Conservation (phyloP, 1,140 invertebrate species). For the Wasmannia auropunctata region DNA sequence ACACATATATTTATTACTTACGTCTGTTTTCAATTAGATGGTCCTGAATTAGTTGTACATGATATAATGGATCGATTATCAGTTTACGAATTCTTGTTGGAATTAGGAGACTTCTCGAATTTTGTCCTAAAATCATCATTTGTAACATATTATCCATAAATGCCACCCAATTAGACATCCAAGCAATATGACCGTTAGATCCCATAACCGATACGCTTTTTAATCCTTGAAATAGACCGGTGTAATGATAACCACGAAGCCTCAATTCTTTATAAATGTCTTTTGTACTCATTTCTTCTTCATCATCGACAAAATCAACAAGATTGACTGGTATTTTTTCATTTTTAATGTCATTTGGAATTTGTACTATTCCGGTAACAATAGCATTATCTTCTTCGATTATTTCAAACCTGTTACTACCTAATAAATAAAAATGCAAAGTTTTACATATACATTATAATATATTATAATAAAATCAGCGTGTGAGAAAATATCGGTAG, state of each 20-base stretch:
- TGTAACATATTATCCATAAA: conserved; percentile 98
- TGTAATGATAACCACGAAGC: conserved; percentile 96
- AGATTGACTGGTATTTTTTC: conserved; percentile 74
- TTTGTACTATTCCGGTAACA: conserved; percentile 90
- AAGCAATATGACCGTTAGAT: conserved; percentile 85
- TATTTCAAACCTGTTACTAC: conserved; percentile 85
- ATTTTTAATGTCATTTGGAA: conserved; percentile 80
- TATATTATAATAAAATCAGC: too few relatives aligned
- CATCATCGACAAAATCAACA: conserved; percentile 41
- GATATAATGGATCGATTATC: conserved; percentile 90
- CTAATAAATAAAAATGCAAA: conserved; percentile 35
- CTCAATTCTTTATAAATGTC: conserved; percentile 97
- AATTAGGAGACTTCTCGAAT: conserved; percentile 91
- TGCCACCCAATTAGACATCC: conserved; percentile 95
- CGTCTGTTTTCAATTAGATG: conserved; percentile 76
- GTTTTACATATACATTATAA: too few relatives aligned
- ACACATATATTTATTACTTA: conserved; percentile 39
- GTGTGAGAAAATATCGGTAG: too few relatives aligned
- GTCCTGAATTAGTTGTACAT: conserved; percentile 83
- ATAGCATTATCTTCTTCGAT: conserved; percentile 91
- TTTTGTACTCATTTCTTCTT: conserved; percentile 85
- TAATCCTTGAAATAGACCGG: conserved; percentile 90
- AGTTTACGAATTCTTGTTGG: conserved; percentile 94
- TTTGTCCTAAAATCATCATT: conserved; percentile 91
- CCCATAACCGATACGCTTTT: conserved; percentile 85